Evolutionary conservation across 2,888 invertebrate species (phyloP).

Genomic region (Limnephilus marmoratus): DNA sequence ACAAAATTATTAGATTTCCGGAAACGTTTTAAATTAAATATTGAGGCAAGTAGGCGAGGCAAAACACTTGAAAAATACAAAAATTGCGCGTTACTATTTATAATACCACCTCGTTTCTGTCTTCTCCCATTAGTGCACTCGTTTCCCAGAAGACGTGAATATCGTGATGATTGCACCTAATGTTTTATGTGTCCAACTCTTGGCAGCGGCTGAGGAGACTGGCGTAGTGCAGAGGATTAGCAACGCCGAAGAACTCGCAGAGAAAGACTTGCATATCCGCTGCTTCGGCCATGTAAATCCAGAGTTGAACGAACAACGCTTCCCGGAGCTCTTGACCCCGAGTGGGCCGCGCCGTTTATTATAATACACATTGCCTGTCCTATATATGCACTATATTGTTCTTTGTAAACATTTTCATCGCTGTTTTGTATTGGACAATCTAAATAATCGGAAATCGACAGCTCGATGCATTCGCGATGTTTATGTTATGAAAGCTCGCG

Average conservation of each 20-base stretch:
- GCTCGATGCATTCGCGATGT: not conserved
- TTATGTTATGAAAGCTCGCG: constrained; percentile 3
- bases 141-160: not conserved
- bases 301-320: constrained; percentile 47
- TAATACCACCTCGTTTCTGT: not conserved
- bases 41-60: not conserved
- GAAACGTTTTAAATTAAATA: not conserved
- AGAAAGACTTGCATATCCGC: not conserved
- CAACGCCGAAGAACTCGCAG: not conserved
- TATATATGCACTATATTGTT: not conserved
- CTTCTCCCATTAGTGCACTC: not conserved
- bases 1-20: not conserved
- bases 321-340: constrained; percentile 52
- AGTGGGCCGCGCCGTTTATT: not conserved
- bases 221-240: not conserved
- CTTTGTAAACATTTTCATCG: constrained; percentile 20
- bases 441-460: too few relatives aligned
- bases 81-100: not conserved
- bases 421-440: not conserved
- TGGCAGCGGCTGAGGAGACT: not conserved
- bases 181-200: constrained; percentile 6
- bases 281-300: constrained; percentile 33
- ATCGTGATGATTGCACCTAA: not conserved
- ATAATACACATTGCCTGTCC: not conserved
- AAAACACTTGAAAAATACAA: too few relatives aligned